These are phyloP conservation scores for Epirrhoe tristata DNA, from an alignment of 2,888 invertebrate genomes.

Conservation along the genomic window DNA sequence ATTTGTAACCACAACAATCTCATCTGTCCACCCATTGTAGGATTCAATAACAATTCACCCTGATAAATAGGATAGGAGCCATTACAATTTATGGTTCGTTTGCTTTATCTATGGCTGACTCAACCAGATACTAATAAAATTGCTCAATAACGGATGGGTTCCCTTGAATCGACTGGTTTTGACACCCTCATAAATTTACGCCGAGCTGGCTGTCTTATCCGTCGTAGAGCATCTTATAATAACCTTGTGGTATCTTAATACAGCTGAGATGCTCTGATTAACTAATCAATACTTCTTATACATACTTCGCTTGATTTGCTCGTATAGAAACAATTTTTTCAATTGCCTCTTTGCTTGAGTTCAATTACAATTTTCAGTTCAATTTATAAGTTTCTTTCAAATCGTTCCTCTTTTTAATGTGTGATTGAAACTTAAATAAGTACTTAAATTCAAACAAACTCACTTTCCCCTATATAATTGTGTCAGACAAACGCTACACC, in stretches of 20 bases:
- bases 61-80: conserved; percentile 68
- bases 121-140: conserved; percentile 59
- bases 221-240: neutral
- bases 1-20: conserved; percentile 18
- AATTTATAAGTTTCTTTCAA: too few relatives aligned
- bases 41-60: conserved; percentile 53
- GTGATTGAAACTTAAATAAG: too few relatives aligned
- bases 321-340: too few relatives aligned
- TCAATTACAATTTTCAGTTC: too few relatives aligned
- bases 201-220: conserved; percentile 31
- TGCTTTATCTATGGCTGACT: conserved; percentile 63
- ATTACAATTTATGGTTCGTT: conserved; percentile 71
- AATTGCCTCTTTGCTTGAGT: too few relatives aligned
- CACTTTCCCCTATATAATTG: too few relatives aligned
- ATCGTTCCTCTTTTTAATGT: too few relatives aligned
- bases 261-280: too few relatives aligned
- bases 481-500: too few relatives aligned
- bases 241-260: neutral
- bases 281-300: too few relatives aligned
- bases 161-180: conserved; percentile 34
- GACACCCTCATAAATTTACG: conserved; percentile 39
- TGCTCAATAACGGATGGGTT: conserved; percentile 40
- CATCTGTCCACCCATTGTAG: conserved; percentile 23
- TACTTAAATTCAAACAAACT: too few relatives aligned
- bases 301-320: too few relatives aligned